Conservation (phyloP, 2,888 invertebrate species). For the Ephialtes manifestator region DNA sequence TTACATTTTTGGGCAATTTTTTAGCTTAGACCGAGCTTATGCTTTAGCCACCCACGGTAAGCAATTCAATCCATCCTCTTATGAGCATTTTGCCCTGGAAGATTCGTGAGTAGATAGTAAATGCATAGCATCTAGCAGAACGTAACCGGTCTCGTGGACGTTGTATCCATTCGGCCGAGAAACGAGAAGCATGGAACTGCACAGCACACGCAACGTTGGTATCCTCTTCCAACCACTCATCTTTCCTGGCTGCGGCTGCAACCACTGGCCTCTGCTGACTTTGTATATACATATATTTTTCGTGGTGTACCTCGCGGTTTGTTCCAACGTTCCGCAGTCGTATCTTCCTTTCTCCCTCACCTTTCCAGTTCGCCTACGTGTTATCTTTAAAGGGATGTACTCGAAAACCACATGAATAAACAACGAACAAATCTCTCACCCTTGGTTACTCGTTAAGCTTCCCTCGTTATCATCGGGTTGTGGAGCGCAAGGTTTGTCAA, state of each 20-base stretch:
- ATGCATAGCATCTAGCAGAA: slow-evolving; percentile 15
- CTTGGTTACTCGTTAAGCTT: slow-evolving; percentile 59
- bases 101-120: slow-evolving; percentile 19
- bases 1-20: not conserved
- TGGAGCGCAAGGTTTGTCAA: slow-evolving; percentile 12
- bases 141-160: slow-evolving; percentile 15
- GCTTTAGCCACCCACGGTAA: not conserved
- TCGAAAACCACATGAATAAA: slow-evolving; percentile 53
- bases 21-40: not conserved
- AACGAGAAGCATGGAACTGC: slow-evolving; percentile 16
- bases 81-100: slow-evolving; percentile 21
- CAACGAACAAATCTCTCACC: slow-evolving; percentile 51
- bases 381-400: slow-evolving; percentile 55
- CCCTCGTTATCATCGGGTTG: slow-evolving; percentile 4
- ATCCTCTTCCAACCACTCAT: slow-evolving; percentile 62
- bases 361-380: slow-evolving; percentile 3
- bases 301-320: slow-evolving; percentile 37
- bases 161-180: slow-evolving; percentile 49
- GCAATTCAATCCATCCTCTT: slow-evolving; percentile 11
- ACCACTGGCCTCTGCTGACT: slow-evolving; percentile 28
- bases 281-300: slow-evolving; percentile 23
- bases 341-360: slow-evolving; percentile 26
- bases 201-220: slow-evolving; percentile 55
- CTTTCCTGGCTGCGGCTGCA: slow-evolving; percentile 46
- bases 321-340: slow-evolving; percentile 47